A percentile compares a stretch with the other conserved stretches of the same genome.
Conservation (phyloP, 1,140 invertebrate genomes). For the Drosophila rhopaloa region DNA sequence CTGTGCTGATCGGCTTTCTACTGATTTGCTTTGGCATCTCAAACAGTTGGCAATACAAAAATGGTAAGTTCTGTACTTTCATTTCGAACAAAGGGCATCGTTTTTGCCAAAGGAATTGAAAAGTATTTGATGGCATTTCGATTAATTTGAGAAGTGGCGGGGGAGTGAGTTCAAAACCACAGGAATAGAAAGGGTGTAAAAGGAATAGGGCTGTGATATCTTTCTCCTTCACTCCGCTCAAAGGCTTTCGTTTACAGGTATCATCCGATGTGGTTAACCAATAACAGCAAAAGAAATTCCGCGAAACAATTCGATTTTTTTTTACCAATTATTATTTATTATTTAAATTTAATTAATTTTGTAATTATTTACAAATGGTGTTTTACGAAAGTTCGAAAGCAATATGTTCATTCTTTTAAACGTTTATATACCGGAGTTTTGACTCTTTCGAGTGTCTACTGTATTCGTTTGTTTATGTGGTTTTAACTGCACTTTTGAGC, state of each 20-base stretch:
- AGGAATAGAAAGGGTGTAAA: conserved; percentile 13
- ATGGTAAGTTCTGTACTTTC: conserved; percentile 50
- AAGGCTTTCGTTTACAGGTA: conserved; percentile 5
- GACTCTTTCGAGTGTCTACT: background rate
- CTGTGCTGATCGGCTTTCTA: conserved; percentile 49
- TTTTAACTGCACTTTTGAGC: conserved; percentile 59
- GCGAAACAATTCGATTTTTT: too few relatives aligned
- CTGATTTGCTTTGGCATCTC: conserved; percentile 59
- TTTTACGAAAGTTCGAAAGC: too few relatives aligned
- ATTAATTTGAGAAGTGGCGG: conserved; percentile 36
- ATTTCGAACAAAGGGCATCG: conserved; percentile 14
- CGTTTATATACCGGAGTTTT: too few relatives aligned
- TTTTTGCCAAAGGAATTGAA: conserved; percentile 31
- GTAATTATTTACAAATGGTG: too few relatives aligned
- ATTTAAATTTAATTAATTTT: too few relatives aligned
- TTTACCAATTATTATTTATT: too few relatives aligned
- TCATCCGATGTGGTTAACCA: background rate
- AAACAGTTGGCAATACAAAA: conserved; percentile 68
- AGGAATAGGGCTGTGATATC: conserved; percentile 7
- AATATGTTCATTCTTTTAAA: too few relatives aligned
- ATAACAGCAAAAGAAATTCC: too few relatives aligned
- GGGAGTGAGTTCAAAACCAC: conserved; percentile 5
- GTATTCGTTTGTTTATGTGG: conserved; percentile 42
- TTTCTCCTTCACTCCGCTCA: background rate
- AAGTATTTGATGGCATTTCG: conserved; percentile 41